Evolutionary conservation across 53 echinoderm and acorn worm genomes (phyloP), one percentile per base, ranked within the genome.

Genomic region (Henricia sp.): DNA sequence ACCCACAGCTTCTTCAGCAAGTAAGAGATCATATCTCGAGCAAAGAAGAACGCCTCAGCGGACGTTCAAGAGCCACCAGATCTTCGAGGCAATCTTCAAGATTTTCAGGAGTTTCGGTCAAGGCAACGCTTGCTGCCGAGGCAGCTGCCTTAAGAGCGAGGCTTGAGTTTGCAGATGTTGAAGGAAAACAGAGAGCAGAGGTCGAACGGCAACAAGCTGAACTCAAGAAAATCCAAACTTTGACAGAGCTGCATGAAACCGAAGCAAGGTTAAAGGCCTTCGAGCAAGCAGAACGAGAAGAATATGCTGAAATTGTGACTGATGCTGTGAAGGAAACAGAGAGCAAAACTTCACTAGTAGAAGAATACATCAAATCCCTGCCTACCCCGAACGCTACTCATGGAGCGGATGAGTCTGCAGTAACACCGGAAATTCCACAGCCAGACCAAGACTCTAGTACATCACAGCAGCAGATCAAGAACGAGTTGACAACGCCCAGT

Each of bases 21-120:
- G 33, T 60, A 29, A 60, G 17, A 16, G 62, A 60, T 60, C 32
- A 60, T 6, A 60, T 60, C 62, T 60, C 33, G 62, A 33, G 62
- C 67, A 40, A 74, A 86, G 67, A 37, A 67, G 40, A 86, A 86
- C 32, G 86, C 86, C 2, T 37, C 67, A 28, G 75, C 39, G 20
- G 40, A 75, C 26, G 76, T 68, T 11, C 52, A 29, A 1, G 67
- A 67, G 68, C 67, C 6, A 60, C 30, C 10, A 60, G 62, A 60
- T 60, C 30, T 60, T 33, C 62, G 13, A 60, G 62, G 29, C 62
- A 33, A 33, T 60, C 62, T 32, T 60, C 33, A 60, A 33, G 62
- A 60, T 6, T 8, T 17, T 33, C 62, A 23, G 34, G 62, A 71
- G 4, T 25, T 0, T 46, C 29, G 8, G 17, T 60, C 2, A 60